These are phyloP conservation scores for Mactromeris polynyma DNA, from an alignment of 2,888 invertebrate species.

Conservation along the genomic window DNA sequence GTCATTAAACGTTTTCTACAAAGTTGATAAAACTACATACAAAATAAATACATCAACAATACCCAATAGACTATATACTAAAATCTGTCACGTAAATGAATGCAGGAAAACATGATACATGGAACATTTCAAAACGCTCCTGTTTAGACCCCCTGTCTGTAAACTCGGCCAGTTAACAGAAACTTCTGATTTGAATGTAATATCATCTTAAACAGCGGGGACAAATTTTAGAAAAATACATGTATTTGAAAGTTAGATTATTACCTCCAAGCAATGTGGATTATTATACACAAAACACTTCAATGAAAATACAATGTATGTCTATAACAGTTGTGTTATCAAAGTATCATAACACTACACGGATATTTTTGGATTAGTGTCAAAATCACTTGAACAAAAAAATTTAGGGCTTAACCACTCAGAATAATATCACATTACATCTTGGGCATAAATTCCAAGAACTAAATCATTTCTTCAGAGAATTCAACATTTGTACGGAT, in stretches of 20 bases:
- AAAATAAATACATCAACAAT: background rate
- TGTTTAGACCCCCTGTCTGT: no score
- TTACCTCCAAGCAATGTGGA: background rate
- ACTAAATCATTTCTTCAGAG: background rate
- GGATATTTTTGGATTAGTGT: background rate
- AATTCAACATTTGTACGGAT: conserved; percentile 55
- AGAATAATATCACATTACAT: background rate
- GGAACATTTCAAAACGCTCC: no score
- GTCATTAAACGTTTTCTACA: background rate
- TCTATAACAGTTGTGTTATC: background rate
- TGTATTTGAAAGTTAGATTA: background rate
- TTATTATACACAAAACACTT: background rate
- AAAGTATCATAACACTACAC: background rate
- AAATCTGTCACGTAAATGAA: background rate
- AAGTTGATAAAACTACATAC: background rate
- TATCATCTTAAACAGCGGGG: background rate
- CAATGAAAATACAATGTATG: background rate
- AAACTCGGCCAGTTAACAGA: no score
- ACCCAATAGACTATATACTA: background rate
- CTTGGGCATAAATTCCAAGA: background rate
- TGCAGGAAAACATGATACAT: background rate
- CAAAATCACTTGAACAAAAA: background rate
- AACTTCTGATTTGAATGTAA: background rate
- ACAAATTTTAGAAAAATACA: background rate
- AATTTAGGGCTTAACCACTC: background rate